These are phyloP conservation scores for Sphenopsis melanotis DNA, from an alignment of 2,797 vertebrate species.

Conservation along the genomic window DNA sequence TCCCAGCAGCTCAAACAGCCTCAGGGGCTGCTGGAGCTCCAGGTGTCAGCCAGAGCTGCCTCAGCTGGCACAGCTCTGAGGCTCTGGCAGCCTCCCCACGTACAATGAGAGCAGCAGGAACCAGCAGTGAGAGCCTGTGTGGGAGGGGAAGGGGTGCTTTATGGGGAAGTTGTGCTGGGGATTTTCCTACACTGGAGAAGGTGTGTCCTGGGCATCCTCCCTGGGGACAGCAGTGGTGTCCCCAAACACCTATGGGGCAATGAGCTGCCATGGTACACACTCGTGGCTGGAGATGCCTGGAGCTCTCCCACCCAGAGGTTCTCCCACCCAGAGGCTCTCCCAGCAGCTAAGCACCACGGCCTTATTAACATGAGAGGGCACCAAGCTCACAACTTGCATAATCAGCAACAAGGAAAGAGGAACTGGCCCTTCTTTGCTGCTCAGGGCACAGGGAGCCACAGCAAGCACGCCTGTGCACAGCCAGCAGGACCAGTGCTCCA, in stretches of 20 bases:
- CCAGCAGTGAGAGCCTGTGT: neutral
- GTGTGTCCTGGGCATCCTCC: neutral
- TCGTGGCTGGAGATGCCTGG: fast-evolving
- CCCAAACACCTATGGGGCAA: fast-evolving
- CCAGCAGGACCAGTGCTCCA: fast-evolving
- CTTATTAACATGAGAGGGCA: neutral
- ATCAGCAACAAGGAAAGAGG: neutral
- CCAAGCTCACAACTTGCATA: neutral
- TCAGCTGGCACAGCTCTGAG: neutral
- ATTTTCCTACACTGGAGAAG: neutral
- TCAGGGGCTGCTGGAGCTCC: neutral
- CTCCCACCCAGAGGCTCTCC: neutral
- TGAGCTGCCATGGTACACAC: fast-evolving
- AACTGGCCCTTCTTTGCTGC: neutral
- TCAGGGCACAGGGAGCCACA: neutral
- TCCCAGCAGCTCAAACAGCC: neutral
- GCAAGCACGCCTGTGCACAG: fast-evolving
- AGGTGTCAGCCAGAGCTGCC: neutral
- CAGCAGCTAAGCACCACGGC: neutral
- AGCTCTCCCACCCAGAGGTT: neutral
- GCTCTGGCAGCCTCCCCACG: neutral
- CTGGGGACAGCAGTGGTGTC: neutral
- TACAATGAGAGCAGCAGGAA: neutral
- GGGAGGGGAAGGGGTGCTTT: neutral
- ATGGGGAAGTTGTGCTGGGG: neutral